Base-by-base conservation (phyloP, 1,140 invertebrate genomes). In the Drosophila prosaltans region DNA sequence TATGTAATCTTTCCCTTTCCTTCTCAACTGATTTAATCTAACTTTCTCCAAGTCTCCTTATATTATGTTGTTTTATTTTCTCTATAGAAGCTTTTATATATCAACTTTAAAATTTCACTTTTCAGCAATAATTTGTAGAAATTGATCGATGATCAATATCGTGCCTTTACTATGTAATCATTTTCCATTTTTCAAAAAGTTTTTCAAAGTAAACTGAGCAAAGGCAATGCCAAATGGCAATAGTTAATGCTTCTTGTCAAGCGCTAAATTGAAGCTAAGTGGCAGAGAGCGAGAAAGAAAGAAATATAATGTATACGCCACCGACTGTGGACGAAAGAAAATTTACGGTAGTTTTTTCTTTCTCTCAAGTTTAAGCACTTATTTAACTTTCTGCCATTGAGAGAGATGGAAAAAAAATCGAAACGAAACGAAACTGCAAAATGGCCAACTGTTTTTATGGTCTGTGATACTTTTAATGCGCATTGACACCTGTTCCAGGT, bases 401-500 rank as follows among this genome's bases (percentile, higher is more conserved):
- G 41, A n/a, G 54, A 57, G 28, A 30, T 30, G 28, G 11, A 9
- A 58, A 36, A 24, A 16, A 16, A 16, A 16, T 16, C 16, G 16
- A 16, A 16, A 16, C 16, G 16, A 16, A 40, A 26, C 45, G 16
- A 45, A 61, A 43, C 64, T 68, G 9, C 48, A 51, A 55, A 78
- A 63, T 48, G 30, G 39, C 30, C 26, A 41, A 16, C 45, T 32
- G 32, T 51, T 9, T 64, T 76, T 57, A 73, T 77, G 74, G 60
- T 63, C 73, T 40, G 54, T 55, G 63, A 58, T 84, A 67, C 69
- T 43, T 68, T 40, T 85, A 85, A 85, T 74, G 64, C 69, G 48
- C 64, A 59, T 71, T 74, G 81, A 81, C 81, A 84, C 73, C 81
- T 85, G 81, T 63, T 69, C 40, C 70, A 59, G 51, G 41, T 67